Percentiles rank a stretch among this genome's conserved stretches.
These are phyloP conservation scores for Cerastis leucographa DNA, from an alignment of 2,888 invertebrate species.

Conservation along the genomic window DNA sequence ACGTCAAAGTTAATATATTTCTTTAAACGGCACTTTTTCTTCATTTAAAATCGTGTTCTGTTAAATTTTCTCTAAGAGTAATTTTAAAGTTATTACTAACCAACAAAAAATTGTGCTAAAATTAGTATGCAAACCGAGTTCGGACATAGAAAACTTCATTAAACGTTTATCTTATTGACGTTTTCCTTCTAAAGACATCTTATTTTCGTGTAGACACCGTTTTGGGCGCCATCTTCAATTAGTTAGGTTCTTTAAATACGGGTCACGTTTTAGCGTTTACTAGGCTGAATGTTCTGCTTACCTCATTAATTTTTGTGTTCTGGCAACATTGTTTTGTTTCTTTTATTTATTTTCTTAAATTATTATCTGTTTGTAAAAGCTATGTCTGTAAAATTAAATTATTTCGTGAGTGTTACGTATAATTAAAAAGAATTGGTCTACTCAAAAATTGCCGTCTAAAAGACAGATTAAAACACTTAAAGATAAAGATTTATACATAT, in stretches of 20 bases:
- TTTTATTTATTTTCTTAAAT: neutral
- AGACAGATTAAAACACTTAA: neutral
- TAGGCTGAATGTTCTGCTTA: conserved; percentile 7
- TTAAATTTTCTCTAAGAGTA: neutral
- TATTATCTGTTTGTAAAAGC: neutral
- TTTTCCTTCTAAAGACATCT: conserved; percentile 21
- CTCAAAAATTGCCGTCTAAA: neutral
- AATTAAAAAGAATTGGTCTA: neutral
- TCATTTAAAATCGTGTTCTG: neutral
- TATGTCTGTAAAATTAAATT: neutral
- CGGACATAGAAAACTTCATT: conserved; percentile 36
- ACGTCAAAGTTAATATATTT: no score
- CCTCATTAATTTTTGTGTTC: conserved; percentile 29
- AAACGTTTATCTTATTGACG: conserved; percentile 16
- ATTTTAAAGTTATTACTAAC: neutral
- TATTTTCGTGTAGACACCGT: conserved; percentile 7
- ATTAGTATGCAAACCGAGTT: conserved; percentile 32
- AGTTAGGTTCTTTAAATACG: conserved; percentile 29
- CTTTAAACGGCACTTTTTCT: neutral
- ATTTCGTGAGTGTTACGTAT: neutral
- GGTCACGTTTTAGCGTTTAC: conserved; percentile 39
- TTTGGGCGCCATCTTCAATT: conserved; percentile 11
- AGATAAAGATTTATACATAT: no score
- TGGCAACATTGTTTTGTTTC: conserved; percentile 20
- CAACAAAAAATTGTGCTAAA: conserved; percentile 6